phyloP scores from a whole-genome alignment of 2,888 invertebrate species.

The Lepidochitona cinerea region DNA sequence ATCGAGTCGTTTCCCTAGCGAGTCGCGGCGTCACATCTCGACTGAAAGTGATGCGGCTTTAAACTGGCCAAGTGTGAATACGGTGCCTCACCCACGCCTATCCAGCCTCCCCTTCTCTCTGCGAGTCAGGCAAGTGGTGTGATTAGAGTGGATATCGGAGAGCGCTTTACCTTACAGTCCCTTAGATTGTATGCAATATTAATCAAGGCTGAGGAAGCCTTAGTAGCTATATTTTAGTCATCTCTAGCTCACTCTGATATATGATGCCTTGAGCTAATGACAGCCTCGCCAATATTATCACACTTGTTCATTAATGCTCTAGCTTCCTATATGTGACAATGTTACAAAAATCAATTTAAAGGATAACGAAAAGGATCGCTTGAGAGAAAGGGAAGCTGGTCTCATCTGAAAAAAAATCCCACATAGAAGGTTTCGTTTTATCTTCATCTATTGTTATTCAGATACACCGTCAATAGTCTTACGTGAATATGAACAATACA shows the following conservation, averaged over 20 bases:
- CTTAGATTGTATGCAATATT: conserved; percentile 5
- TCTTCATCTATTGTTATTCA: no score
- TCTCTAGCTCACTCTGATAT: neutral
- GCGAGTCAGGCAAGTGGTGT: neutral
- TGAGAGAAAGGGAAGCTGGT: no score
- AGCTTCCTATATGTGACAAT: neutral
- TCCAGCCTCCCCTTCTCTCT: neutral
- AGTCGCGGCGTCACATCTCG: neutral
- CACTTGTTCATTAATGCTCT: neutral
- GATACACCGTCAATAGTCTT: no score
- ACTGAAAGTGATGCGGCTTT: neutral
- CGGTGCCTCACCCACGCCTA: no score
- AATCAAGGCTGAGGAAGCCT: conserved; percentile 1
- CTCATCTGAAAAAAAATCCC: no score
- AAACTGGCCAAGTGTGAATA: no score
- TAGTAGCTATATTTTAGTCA: neutral
- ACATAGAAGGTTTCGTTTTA: no score
- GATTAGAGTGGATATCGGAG: neutral
- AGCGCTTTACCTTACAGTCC: neutral
- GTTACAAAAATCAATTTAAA: neutral
- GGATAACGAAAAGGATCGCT: neutral
- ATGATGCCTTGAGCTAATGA: conserved; percentile 4
- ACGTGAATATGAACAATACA: no score
- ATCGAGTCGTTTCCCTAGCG: no score
- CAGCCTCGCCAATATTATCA: neutral